These are phyloP conservation scores for Polydrusus pterygomalis DNA, from an alignment of 2,888 invertebrate species.

Conservation along the genomic window DNA sequence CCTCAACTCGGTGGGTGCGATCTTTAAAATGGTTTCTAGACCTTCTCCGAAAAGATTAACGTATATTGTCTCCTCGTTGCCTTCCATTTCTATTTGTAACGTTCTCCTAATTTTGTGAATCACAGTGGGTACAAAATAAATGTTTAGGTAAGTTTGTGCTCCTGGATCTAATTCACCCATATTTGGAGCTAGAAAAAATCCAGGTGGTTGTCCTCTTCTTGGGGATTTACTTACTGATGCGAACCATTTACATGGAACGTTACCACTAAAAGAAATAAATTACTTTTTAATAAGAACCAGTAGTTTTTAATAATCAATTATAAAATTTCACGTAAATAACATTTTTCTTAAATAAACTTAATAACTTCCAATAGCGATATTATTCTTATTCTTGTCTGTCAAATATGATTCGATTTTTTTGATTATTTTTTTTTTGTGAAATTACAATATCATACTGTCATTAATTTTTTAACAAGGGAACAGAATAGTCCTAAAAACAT, in stretches of 20 bases:
- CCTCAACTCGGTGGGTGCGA: conserved; percentile 73
- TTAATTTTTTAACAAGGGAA: too few relatives aligned
- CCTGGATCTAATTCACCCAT: conserved; percentile 74
- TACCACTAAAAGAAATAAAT: conserved; percentile 72
- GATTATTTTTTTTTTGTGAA: too few relatives aligned
- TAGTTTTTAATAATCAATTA: background rate
- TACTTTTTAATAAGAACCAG: background rate
- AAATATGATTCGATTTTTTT: too few relatives aligned
- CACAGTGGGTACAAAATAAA: conserved; percentile 76
- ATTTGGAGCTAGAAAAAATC: conserved; percentile 66
- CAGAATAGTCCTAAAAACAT: too few relatives aligned
- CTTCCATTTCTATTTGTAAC: conserved; percentile 71
- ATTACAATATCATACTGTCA: too few relatives aligned
- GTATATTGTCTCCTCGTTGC: conserved; percentile 73
- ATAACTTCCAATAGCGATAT: too few relatives aligned
- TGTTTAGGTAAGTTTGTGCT: conserved; percentile 73
- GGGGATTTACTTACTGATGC: conserved; percentile 71
- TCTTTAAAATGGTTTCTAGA: conserved; percentile 73
- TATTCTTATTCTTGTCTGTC: too few relatives aligned
- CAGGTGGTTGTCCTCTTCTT: conserved; percentile 58
- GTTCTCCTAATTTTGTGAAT: conserved; percentile 69
- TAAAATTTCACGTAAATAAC: too few relatives aligned
- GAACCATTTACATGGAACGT: conserved; percentile 76
- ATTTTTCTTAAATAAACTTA: too few relatives aligned
- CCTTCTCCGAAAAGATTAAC: conserved; percentile 75